Evolutionary conservation across 2,797 vertebrate species (phyloP).

Genomic region (Ptychadena robeensis): DNA sequence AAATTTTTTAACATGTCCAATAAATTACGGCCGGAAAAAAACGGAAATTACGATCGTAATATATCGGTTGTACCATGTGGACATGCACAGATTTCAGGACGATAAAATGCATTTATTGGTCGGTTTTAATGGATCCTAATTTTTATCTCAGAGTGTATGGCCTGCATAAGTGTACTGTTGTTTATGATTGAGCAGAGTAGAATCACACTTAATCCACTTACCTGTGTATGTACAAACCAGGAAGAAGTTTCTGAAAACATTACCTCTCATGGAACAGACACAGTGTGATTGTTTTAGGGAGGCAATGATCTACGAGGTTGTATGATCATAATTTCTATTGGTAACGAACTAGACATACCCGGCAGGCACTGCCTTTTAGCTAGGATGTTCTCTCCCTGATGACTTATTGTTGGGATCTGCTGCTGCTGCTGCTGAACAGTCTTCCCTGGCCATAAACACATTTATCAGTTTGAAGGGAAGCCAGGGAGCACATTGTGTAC

Average conservation of each 20-base stretch:
- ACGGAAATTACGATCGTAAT: no score
- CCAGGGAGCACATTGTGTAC: constrained; percentile 21
- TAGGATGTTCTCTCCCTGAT: constrained; percentile 9
- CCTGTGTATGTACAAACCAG: background rate
- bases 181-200: no score
- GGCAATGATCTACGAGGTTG: background rate
- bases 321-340: background rate
- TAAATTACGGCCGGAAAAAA: no score
- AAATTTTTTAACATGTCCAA: no score
- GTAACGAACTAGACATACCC: background rate
- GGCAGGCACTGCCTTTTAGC: background rate
- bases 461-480: constrained; percentile 20
- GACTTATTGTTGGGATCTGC: constrained; percentile 33
- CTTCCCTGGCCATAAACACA: constrained; percentile 25
- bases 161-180: no score
- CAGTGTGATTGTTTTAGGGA: background rate
- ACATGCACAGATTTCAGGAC: no score
- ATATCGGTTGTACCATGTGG: no score
- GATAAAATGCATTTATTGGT: no score
- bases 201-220: background rate
- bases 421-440: background rate
- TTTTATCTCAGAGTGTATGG: no score
- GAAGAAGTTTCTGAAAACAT: background rate
- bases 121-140: no score
- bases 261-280: background rate